Evolutionary conservation across 2,888 invertebrate species (phyloP), one percentile per base, ranked within the genome.

Genomic region (Synanthedon vespiformis): DNA sequence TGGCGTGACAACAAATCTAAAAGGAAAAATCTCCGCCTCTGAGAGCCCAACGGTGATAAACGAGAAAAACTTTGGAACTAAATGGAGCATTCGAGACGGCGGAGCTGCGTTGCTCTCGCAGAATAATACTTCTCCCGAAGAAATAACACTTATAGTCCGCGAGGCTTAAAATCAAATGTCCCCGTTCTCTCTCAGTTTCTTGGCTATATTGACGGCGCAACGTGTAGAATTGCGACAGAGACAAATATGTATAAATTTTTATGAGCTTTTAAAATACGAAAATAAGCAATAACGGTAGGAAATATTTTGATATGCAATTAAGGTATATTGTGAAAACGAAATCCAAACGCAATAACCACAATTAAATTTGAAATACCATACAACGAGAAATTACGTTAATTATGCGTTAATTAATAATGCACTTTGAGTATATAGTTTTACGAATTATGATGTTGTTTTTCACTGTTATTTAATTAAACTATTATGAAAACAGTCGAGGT

Each of bases 1-100:
- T 85, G 88, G 86, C 86, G 84, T 86, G 87, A 87, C 87, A 87
- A 88, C 87, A 88, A 88, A 88, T 87, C 86, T 88, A 85, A 82
- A 34, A 83, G 85, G 86, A 86, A 87, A 88, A 86, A 87, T 86
- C 84, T 85, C 86, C 83, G 83, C 79, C 81, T 82, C 80, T 76
- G 83, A 82, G 84, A 83, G 80, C 83, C 85, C 84, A 84, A 77
- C 86, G 85, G 85, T 85, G 87, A 87, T 87, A 87, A 87, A 87
- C 87, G 87, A 85, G 87, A 87, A 87, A 87, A 87, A 86, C 86
- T 87, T 87, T 84, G 84, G 79, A 85, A 85, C 86, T 87, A 85
- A 87, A 87, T 86, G 87, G 87, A 85, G 86, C 84, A 84, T 85
- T 87, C 83, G 84, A 84, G 81, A 81, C 83, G 86, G 74, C 77